These are phyloP conservation scores for Drosophila neocordata DNA, from an alignment of 1,140 invertebrate genomes.

Conservation along the genomic window DNA sequence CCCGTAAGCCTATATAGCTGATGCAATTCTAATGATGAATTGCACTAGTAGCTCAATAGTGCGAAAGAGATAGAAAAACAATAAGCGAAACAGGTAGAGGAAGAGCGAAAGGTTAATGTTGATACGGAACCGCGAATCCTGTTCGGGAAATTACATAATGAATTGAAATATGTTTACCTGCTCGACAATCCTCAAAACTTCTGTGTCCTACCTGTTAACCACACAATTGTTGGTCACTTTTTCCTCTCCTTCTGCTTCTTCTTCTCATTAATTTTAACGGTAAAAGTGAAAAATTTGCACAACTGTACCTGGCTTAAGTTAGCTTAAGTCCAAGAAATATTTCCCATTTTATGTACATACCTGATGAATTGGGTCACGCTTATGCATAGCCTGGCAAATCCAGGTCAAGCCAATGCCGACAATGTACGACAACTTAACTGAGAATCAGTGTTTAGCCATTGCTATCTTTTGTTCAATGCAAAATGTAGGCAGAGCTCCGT, in stretches of 20 bases:
- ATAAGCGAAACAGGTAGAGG: too few species aligned
- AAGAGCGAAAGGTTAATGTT: too few species aligned
- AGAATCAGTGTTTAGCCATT: neutral
- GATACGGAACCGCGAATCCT: too few species aligned
- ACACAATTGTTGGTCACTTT: too few species aligned
- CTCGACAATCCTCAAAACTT: too few species aligned
- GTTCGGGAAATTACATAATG: too few species aligned
- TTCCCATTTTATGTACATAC: conserved; percentile 4
- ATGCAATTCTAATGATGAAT: too few species aligned
- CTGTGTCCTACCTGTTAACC: too few species aligned
- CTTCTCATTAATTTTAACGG: neutral
- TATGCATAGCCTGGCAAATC: conserved; percentile 41
- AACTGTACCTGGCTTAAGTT: conserved; percentile 32
- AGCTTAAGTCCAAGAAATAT: conserved; percentile 7
- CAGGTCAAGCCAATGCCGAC: conserved; percentile 12
- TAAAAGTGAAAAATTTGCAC: conserved; percentile 24
- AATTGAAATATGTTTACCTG: too few species aligned
- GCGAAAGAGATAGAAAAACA: too few species aligned
- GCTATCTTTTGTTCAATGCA: conserved; percentile 19
- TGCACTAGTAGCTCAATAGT: too few species aligned
- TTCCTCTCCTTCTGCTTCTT: too few species aligned
- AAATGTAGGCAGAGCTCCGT: conserved; percentile 9
- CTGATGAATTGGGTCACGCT: conserved; percentile 49
- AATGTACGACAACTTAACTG: conserved; percentile 40
- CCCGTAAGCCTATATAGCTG: neutral